Percentiles rank a stretch among this genome's conserved stretches.
Conservation (phyloP, 2,888 invertebrate species). For the Dolichomitus sp. region DNA sequence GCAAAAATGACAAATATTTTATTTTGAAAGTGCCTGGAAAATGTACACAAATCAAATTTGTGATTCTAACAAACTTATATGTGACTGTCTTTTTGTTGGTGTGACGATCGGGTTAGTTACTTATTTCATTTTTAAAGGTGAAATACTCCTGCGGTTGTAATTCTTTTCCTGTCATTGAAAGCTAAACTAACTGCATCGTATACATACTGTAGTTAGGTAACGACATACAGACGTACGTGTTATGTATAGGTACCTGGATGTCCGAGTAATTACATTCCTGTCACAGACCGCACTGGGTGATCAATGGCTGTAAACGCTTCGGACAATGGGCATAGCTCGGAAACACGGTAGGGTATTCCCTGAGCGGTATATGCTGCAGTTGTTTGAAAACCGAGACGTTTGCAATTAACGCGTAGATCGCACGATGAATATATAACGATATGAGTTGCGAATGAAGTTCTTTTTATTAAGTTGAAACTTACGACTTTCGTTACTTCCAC, state of each 20-base stretch:
- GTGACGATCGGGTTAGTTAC: not conserved
- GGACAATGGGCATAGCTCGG: constrained; percentile 57
- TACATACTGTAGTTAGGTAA: constrained; percentile 16
- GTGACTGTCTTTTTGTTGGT: not conserved
- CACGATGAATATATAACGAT: not conserved
- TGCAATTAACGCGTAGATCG: constrained; percentile 48
- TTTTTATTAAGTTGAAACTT: not conserved
- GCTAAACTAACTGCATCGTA: not conserved
- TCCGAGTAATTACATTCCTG: constrained; percentile 66
- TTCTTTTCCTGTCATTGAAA: not conserved
- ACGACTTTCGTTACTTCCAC: not conserved
- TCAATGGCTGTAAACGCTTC: constrained; percentile 56
- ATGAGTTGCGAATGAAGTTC: not conserved
- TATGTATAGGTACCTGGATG: constrained; percentile 14
- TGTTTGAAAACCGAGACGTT: constrained; percentile 51
- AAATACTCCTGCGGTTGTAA: not conserved
- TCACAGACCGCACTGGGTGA: constrained; percentile 59
- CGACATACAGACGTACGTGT: constrained; percentile 15
- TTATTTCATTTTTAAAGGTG: not conserved
- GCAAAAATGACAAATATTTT: too few species aligned
- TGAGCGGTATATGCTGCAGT: constrained; percentile 6
- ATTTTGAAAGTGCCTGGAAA: too few species aligned
- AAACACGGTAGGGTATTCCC: constrained; percentile 44
- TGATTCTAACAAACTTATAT: too few species aligned
- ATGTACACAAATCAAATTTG: too few species aligned